Evolutionary conservation across 2,113 vertebrate species (phyloP).

Genomic region (Eclectus roratus): DNA sequence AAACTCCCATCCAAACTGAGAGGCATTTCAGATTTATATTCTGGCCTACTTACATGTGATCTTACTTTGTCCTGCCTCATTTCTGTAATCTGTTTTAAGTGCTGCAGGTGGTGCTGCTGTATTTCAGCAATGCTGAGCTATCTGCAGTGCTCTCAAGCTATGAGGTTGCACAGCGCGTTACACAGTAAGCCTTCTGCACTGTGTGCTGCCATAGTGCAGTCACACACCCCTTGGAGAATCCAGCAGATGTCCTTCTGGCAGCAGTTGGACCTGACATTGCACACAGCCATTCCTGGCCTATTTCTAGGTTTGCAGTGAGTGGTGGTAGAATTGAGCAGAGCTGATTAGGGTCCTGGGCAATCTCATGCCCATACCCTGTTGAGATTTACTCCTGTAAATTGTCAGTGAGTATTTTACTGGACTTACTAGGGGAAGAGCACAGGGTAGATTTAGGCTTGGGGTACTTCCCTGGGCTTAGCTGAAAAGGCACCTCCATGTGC

Average conservation of each 20-base stretch:
- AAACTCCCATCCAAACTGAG: background rate
- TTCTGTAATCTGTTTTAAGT: background rate
- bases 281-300: background rate
- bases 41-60: background rate
- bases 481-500: background rate
- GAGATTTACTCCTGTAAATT: background rate
- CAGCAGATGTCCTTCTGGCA: background rate
- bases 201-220: background rate
- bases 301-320: background rate
- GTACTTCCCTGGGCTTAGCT: background rate
- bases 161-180: background rate
- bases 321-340: background rate
- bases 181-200: background rate
- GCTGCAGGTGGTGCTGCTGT: background rate
- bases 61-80: background rate
- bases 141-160: background rate
- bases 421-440: background rate
- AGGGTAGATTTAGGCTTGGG: background rate
- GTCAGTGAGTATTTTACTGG: background rate
- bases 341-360: background rate
- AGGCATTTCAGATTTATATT: background rate
- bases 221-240: background rate
- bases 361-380: background rate
- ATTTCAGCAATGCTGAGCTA: background rate
- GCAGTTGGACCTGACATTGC: background rate